Percentiles rank a stretch among this genome's conserved stretches.
Evolutionary conservation across 2,113 vertebrate genomes (phyloP).

Genomic region (Erythrocebus patas): DNA sequence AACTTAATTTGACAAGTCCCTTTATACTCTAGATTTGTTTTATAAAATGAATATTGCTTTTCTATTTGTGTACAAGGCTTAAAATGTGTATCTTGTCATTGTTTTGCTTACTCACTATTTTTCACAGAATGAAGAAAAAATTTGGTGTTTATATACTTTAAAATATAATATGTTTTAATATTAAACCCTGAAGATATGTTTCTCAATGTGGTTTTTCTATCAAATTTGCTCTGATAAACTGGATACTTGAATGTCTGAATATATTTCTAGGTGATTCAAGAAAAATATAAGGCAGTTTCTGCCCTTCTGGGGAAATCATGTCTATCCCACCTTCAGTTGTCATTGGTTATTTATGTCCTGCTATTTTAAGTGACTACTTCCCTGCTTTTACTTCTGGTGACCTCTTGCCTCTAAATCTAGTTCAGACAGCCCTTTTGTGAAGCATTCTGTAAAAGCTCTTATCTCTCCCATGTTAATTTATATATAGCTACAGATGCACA

Average conservation of each 20-base stretch:
- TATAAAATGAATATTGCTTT: constrained; percentile 42
- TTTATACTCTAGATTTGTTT: constrained; percentile 39
- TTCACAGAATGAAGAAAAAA: neutral
- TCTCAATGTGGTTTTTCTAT: neutral
- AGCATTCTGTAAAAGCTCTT: neutral
- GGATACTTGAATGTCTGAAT: neutral
- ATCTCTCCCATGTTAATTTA: neutral
- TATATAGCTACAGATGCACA: neutral
- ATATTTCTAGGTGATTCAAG: neutral
- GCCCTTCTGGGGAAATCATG: neutral
- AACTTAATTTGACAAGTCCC: constrained; percentile 32
- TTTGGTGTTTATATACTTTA: neutral
- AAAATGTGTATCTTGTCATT: neutral
- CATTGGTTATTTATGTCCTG: neutral
- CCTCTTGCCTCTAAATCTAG: neutral
- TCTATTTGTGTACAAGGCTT: neutral
- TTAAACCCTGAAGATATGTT: neutral
- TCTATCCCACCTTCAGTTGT: neutral
- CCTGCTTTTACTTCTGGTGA: neutral
- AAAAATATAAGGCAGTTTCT: neutral
- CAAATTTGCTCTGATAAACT: neutral
- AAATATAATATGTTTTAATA: neutral
- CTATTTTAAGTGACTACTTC: neutral
- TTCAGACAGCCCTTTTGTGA: neutral
- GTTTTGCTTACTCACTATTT: neutral